These are phyloP conservation scores for Apistogramma diplotaenia DNA, from an alignment of 2,113 vertebrate species.

Conservation along the genomic window DNA sequence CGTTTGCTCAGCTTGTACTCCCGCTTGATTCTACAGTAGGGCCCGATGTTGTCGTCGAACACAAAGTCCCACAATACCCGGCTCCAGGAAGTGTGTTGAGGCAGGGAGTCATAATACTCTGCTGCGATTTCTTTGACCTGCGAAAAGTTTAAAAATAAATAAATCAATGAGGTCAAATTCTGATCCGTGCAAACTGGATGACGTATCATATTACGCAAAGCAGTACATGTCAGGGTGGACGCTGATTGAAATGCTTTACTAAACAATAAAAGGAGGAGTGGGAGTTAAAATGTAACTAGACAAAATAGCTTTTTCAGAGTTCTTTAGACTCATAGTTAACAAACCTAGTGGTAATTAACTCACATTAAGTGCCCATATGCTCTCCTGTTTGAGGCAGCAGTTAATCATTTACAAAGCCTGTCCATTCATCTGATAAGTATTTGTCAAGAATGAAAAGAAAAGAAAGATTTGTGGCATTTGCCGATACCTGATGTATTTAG, in stretches of 20 bases:
- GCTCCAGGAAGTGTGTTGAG: conserved; percentile 91
- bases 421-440: conserved; percentile 33
- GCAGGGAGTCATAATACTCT: conserved; percentile 92
- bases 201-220: not conserved
- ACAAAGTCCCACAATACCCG: conserved; percentile 95
- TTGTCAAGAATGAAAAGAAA: not conserved
- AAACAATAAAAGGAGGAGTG: not conserved
- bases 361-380: not conserved
- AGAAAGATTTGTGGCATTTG: not conserved
- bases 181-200: not conserved
- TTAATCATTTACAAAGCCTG: conserved; percentile 47
- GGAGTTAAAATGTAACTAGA: not conserved
- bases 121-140: conserved; percentile 95
- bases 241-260: not conserved
- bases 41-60: conserved; percentile 89
- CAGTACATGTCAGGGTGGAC: not conserved
- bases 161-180: not conserved
- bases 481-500: not conserved
- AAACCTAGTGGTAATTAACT: not conserved
- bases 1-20: conserved; percentile 80
- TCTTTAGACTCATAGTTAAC: not conserved
- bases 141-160: not conserved
- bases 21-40: conserved; percentile 90
- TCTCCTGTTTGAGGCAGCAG: not conserved
- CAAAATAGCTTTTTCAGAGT: not conserved